phyloP scores from a whole-genome alignment of 2,797 vertebrate species.

The Distichodus sexfasciatus region DNA sequence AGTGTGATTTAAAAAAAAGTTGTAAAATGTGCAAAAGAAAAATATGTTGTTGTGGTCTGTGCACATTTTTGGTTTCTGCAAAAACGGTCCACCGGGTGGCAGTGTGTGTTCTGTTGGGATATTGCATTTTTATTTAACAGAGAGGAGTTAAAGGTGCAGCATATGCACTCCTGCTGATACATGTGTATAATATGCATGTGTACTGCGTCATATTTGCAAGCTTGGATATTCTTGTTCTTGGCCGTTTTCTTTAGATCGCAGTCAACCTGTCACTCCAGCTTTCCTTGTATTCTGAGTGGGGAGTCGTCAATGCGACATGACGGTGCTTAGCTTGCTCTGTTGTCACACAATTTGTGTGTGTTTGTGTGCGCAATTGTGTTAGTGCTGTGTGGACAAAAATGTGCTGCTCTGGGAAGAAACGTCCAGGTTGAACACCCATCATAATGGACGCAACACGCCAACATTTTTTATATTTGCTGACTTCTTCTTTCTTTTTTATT shows the following conservation, averaged over 20 bases:
- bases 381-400: background rate
- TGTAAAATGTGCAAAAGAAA: background rate
- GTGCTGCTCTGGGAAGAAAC: slow-evolving; percentile 6
- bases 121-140: too few relatives aligned
- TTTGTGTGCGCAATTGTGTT: slow-evolving; percentile 8
- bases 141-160: too few relatives aligned
- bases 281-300: background rate
- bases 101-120: background rate
- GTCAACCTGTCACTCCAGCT: background rate
- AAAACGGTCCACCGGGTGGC: slow-evolving; percentile 4
- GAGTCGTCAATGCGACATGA: background rate
- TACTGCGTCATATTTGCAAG: background rate
- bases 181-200: background rate
- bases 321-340: background rate
- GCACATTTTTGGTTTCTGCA: background rate
- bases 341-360: background rate
- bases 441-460: background rate
- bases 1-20: background rate
- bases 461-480: background rate
- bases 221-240: background rate
- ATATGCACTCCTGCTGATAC: background rate
- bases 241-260: background rate
- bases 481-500: background rate
- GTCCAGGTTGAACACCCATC: background rate
- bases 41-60: background rate